Conservation (phyloP, 2,797 vertebrate species). For the Megaceryle alcyon region DNA sequence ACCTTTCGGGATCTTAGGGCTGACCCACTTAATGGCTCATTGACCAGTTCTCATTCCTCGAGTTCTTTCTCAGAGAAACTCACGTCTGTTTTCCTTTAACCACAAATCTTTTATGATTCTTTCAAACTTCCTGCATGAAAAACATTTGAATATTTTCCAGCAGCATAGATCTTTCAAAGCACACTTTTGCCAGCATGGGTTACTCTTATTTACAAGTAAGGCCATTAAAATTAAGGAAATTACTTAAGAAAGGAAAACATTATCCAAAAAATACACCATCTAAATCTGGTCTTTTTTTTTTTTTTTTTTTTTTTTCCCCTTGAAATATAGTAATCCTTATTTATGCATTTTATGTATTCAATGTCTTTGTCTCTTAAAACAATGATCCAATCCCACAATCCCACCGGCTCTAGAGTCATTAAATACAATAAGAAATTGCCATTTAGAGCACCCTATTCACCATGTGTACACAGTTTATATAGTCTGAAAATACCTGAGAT, state of each 20-base stretch:
- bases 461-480: neutral
- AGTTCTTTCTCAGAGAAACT: conserved; percentile 58
- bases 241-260: neutral
- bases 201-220: neutral
- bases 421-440: neutral
- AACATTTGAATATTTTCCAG: conserved; percentile 29
- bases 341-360: neutral
- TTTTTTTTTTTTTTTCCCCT: neutral
- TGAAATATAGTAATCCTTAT: neutral
- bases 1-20: conserved; percentile 22
- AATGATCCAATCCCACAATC: neutral
- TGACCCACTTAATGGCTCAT: conserved; percentile 44
- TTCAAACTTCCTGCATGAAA: conserved; percentile 31
- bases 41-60: conserved; percentile 52
- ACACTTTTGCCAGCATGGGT: neutral
- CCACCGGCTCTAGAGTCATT: neutral
- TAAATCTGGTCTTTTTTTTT: neutral
- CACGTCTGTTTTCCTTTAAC: conserved; percentile 18
- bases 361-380: neutral
- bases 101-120: conserved; percentile 36
- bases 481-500: neutral
- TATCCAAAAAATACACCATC: neutral
- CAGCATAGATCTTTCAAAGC: neutral
- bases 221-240: neutral
- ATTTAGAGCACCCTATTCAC: neutral